These are phyloP conservation scores for Idris sp. DNA, from an alignment of 1,140 invertebrate genomes.

Conservation along the genomic window DNA sequence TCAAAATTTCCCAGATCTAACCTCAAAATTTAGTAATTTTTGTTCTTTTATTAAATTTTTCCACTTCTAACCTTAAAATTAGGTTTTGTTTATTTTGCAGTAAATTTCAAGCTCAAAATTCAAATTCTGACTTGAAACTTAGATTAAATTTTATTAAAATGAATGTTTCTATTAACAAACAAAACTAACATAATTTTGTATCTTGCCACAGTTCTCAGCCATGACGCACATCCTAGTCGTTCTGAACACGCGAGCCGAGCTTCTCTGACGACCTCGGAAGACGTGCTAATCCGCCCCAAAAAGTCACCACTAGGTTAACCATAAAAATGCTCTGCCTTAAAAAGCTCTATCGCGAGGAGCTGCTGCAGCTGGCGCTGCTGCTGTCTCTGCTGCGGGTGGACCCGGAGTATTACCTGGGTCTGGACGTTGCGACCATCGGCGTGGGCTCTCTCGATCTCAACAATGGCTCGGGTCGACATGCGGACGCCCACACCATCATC, in stretches of 20 bases:
- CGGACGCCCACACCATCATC: constrained; percentile 78
- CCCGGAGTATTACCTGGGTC: constrained; percentile 83
- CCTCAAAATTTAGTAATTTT: too few relatives aligned
- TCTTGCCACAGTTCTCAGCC: too few relatives aligned
- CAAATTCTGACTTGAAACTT: too few relatives aligned
- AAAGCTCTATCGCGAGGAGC: constrained; percentile 87
- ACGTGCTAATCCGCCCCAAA: background rate
- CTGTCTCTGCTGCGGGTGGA: constrained; percentile 87
- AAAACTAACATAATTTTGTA: too few relatives aligned
- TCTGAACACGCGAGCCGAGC: constrained; percentile 34
- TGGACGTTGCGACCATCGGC: constrained; percentile 78
- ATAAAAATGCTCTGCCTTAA: constrained; percentile 88
- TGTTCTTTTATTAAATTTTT: too few relatives aligned
- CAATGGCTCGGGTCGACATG: constrained; percentile 83
- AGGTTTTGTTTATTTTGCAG: too few relatives aligned
- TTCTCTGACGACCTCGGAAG: constrained; percentile 34
- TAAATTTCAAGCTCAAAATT: too few relatives aligned
- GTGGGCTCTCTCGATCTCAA: constrained; percentile 81
- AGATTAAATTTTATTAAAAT: too few relatives aligned
- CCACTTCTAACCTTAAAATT: too few relatives aligned
- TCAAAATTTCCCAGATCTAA: too few relatives aligned
- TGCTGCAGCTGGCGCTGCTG: constrained; percentile 87
- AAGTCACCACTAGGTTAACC: constrained; percentile 58
- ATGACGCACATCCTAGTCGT: constrained; percentile 40
- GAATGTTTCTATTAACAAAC: too few relatives aligned